These are phyloP conservation scores for Clarias magur DNA, from an alignment of 2,113 vertebrate genomes.

Conservation along the genomic window DNA sequence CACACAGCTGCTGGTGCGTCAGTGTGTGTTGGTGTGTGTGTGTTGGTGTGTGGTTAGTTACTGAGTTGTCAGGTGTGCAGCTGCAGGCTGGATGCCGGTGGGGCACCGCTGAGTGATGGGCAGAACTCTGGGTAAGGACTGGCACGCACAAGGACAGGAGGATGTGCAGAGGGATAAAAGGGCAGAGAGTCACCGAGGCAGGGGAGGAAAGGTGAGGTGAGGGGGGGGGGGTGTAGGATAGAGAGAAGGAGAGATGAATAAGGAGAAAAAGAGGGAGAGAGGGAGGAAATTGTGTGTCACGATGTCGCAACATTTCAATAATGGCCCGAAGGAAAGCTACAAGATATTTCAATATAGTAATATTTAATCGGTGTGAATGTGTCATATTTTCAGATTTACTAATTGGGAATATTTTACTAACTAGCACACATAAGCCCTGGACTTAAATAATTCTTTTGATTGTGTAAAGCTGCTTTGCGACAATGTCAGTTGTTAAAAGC, in stretches of 20 bases:
- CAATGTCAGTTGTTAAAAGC: too few relatives aligned
- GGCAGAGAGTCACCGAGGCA: background rate
- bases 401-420: background rate
- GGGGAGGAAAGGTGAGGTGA: background rate
- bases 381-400: background rate
- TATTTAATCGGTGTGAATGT: background rate
- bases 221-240: too few relatives aligned
- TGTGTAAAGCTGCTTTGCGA: too few relatives aligned
- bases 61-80: conserved; percentile 64
- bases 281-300: too few relatives aligned
- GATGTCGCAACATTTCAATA: background rate
- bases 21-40: conserved; percentile 2
- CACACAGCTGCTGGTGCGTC: background rate
- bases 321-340: background rate
- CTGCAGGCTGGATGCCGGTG: conserved; percentile 53
- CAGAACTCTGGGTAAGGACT: conserved; percentile 11
- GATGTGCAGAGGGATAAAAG: background rate
- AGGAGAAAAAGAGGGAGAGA: background rate
- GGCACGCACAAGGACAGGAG: background rate
- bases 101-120: conserved; percentile 56
- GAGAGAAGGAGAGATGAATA: background rate
- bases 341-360: background rate
- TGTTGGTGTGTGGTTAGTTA: conserved; percentile 50
- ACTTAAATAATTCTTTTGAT: background rate
- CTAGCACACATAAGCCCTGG: background rate